Conservation (phyloP, 2,797 vertebrate genomes). For the Acanthis flammea region DNA sequence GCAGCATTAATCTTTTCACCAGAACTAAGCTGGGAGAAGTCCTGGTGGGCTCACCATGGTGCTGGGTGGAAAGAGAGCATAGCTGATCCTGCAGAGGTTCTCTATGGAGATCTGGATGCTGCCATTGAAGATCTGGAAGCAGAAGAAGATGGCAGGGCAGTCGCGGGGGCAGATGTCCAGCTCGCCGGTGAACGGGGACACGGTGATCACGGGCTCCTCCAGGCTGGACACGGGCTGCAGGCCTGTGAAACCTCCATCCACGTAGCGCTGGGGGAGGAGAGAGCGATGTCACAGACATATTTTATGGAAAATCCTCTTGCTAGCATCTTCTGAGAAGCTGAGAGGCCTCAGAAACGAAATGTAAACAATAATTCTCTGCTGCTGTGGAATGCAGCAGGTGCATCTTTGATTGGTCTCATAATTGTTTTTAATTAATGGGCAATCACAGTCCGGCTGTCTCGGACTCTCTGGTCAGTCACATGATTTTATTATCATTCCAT, state of each 20-base stretch:
- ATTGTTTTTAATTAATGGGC: too few relatives aligned
- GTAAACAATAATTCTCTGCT: too few relatives aligned
- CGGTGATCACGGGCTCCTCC: constrained; percentile 78
- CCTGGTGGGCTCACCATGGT: constrained; percentile 72
- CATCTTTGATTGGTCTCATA: too few relatives aligned
- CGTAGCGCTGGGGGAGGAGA: constrained; percentile 77
- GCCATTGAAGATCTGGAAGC: constrained; percentile 79
- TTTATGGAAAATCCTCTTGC: too few relatives aligned
- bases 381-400: too few relatives aligned
- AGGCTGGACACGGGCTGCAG: constrained; percentile 80
- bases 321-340: too few relatives aligned
- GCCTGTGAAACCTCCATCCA: constrained; percentile 86
- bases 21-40: neutral
- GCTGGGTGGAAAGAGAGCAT: constrained; percentile 81
- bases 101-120: constrained; percentile 82
- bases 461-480: too few relatives aligned
- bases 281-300: neutral
- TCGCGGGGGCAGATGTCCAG: constrained; percentile 86
- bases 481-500: too few relatives aligned
- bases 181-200: constrained; percentile 89
- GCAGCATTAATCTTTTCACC: neutral
- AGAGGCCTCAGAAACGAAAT: too few relatives aligned
- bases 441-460: too few relatives aligned
- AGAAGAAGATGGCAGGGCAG: constrained; percentile 72
- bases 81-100: constrained; percentile 81